Percentiles rank a stretch among this genome's conserved stretches.
Evolutionary conservation across 1,140 invertebrate species (phyloP).

Genomic region (Magallana gigas): DNA sequence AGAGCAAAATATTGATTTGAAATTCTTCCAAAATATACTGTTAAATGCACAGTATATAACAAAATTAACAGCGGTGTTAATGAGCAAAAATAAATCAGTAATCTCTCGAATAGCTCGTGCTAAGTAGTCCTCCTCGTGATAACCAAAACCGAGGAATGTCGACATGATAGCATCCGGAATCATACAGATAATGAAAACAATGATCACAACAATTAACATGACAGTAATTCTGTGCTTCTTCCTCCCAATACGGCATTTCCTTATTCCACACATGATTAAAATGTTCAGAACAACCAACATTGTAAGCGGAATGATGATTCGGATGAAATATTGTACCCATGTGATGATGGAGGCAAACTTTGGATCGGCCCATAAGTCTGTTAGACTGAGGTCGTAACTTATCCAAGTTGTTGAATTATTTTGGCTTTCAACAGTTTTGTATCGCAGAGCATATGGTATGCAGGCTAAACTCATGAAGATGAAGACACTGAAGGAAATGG

Average conservation of each 20-base stretch:
- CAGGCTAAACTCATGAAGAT: constrained; percentile 72
- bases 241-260: constrained; percentile 66
- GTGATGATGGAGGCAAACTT: constrained; percentile 84
- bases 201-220: constrained; percentile 87
- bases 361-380: constrained; percentile 79
- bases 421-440: constrained; percentile 63
- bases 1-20: constrained; percentile 32
- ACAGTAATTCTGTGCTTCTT: constrained; percentile 83
- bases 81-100: constrained; percentile 86
- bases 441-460: constrained; percentile 74
- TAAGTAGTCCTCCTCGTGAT: constrained; percentile 76
- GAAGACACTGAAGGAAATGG: constrained; percentile 69
- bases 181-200: constrained; percentile 88
- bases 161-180: constrained; percentile 85
- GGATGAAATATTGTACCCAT: constrained; percentile 84
- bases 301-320: constrained; percentile 83
- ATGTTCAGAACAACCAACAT: constrained; percentile 81
- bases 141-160: constrained; percentile 75
- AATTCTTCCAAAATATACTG: constrained; percentile 39
- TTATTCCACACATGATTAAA: constrained; percentile 86
- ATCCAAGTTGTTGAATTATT: constrained; percentile 58
- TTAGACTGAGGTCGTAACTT: constrained; percentile 64
- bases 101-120: constrained; percentile 84
- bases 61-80: constrained; percentile 88
- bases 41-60: constrained; percentile 84